These are phyloP conservation scores for Odontesthes bonariensis DNA, from an alignment of 2,113 vertebrate species.

Conservation along the genomic window DNA sequence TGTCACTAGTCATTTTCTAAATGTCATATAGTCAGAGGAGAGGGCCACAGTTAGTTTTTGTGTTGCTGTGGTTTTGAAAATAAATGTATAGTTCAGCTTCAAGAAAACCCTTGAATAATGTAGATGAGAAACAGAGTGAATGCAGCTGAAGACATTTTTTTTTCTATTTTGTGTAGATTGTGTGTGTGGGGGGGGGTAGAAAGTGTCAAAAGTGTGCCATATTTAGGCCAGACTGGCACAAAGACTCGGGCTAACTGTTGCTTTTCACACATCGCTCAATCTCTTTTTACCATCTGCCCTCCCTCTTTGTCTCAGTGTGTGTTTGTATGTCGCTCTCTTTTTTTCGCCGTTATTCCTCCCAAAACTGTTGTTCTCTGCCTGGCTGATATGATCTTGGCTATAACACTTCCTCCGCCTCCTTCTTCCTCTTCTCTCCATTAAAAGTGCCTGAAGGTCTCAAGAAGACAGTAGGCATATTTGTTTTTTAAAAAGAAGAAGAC, in stretches of 20 bases:
- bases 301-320: constrained; percentile 50
- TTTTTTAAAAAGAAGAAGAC: background rate
- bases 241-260: constrained; percentile 65
- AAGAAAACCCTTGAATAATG: constrained; percentile 18
- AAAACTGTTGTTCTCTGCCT: constrained; percentile 32
- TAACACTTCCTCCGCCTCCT: constrained; percentile 44
- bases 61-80: constrained; percentile 9
- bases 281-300: constrained; percentile 67
- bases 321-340: constrained; percentile 21
- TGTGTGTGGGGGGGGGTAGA: constrained; percentile 11
- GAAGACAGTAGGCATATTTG: constrained; percentile 23
- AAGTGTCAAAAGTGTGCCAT: constrained; percentile 67
- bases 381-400: constrained; percentile 30
- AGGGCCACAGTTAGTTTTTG: constrained; percentile 13
- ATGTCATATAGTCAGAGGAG: constrained; percentile 19
- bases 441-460: constrained; percentile 58
- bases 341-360: constrained; percentile 2
- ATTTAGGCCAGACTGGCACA: constrained; percentile 72
- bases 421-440: constrained; percentile 48
- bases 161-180: constrained; percentile 17
- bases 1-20: constrained; percentile 9
- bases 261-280: constrained; percentile 60
- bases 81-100: constrained; percentile 10
- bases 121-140: constrained; percentile 17
- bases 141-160: constrained; percentile 7